Conservation (phyloP, 1,140 invertebrate species). For the Bombus sibiricus region DNA sequence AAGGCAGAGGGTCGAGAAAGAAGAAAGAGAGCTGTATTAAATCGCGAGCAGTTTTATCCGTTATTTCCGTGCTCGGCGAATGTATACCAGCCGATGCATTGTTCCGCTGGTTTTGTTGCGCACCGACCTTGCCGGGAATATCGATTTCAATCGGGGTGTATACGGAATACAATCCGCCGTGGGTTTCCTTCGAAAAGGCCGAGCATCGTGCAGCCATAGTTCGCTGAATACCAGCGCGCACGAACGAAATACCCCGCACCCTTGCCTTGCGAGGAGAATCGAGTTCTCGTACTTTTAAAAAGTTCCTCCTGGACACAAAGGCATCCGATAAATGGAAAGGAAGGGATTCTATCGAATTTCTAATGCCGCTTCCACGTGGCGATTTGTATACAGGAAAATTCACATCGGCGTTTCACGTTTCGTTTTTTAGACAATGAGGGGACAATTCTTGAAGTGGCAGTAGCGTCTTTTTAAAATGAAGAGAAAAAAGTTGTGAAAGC, state of each 20-base stretch:
- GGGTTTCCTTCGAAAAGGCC: conserved; percentile 62
- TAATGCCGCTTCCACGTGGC: background rate
- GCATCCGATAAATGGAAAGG: background rate
- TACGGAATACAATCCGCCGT: conserved; percentile 74
- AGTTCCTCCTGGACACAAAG: conserved; percentile 1
- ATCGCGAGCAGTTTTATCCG: conserved; percentile 66
- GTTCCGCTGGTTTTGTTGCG: conserved; percentile 73
- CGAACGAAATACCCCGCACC: conserved; percentile 49
- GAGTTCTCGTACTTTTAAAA: conserved; percentile 3
- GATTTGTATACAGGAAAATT: background rate
- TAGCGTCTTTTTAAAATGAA: background rate
- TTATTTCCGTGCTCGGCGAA: conserved; percentile 52
- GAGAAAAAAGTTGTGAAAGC: background rate
- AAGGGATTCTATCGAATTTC: conserved; percentile 33
- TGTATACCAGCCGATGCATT: conserved; percentile 70
- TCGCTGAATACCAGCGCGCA: conserved; percentile 21
- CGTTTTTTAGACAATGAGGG: background rate
- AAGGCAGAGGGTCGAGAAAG: background rate
- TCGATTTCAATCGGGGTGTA: conserved; percentile 77
- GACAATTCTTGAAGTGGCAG: background rate
- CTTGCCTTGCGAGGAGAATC: background rate
- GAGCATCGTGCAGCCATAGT: conserved; percentile 16
- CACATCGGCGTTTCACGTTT: background rate
- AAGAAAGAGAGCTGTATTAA: conserved; percentile 57
- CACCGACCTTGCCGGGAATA: conserved; percentile 73